Percentiles rank a stretch among this genome's conserved stretches.
phyloP scores from a whole-genome alignment of 2,797 vertebrate species.

The Takifugu ocellatus region DNA sequence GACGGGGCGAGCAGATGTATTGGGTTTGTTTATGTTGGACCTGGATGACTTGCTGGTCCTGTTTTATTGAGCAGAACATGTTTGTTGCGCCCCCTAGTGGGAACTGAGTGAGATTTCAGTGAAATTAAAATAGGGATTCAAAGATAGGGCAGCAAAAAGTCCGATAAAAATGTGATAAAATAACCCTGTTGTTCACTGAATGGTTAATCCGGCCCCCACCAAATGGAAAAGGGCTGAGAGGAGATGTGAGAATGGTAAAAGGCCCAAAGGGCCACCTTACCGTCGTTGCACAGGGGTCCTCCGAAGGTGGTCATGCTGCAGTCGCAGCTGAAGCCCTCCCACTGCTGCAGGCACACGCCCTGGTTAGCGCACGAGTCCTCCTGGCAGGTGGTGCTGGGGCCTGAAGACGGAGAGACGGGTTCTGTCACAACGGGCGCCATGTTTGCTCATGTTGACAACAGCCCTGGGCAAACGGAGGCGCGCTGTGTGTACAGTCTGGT shows the following conservation, averaged over 20 bases:
- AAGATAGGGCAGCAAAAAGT: too few relatives aligned
- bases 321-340: conserved; percentile 98
- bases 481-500: too few relatives aligned
- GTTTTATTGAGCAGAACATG: conserved; percentile 35
- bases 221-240: too few relatives aligned
- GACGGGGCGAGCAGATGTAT: conserved; percentile 6
- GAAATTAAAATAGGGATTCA: background rate
- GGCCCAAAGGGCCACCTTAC: conserved; percentile 75
- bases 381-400: conserved; percentile 96
- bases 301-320: conserved; percentile 99
- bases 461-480: conserved; percentile 27
- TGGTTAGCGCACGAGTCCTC: conserved; percentile 98
- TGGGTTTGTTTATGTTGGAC: conserved; percentile 10
- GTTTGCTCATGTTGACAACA: conserved; percentile 21
- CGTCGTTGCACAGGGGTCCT: conserved; percentile 91
- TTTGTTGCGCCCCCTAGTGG: conserved; percentile 56
- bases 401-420: conserved; percentile 69
- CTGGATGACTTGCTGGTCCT: conserved; percentile 17
- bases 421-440: conserved; percentile 22
- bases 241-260: background rate
- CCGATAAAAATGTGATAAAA: too few relatives aligned
- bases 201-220: too few relatives aligned
- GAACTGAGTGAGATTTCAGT: conserved; percentile 28
- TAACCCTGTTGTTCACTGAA: too few relatives aligned
- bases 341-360: conserved; percentile 96